phyloP scores from a whole-genome alignment of 2,113 vertebrate genomes.

The Solenodon paradoxus region DNA sequence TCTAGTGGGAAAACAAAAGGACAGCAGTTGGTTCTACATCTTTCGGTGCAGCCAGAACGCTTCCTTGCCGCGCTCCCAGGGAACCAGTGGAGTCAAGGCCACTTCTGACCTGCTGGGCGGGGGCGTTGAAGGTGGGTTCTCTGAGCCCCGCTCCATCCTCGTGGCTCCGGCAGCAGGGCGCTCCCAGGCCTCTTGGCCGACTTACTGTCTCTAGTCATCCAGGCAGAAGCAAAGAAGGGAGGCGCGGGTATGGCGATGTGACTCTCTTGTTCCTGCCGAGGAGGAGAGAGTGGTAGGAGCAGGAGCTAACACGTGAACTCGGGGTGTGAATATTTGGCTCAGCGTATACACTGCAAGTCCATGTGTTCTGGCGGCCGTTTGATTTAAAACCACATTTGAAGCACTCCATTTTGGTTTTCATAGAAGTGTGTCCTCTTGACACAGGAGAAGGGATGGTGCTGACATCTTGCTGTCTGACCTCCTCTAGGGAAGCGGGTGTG shows the following conservation, averaged over 20 bases:
- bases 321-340: not conserved
- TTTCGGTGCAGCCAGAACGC: not conserved
- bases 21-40: not conserved
- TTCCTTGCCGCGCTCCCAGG: not conserved
- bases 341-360: not conserved
- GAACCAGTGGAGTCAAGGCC: not conserved
- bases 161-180: not conserved
- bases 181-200: not conserved
- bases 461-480: not conserved
- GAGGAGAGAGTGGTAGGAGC: not conserved
- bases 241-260: no score
- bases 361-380: not conserved
- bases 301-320: not conserved
- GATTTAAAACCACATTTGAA: not conserved
- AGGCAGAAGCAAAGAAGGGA: not conserved
- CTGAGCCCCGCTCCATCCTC: not conserved
- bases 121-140: not conserved
- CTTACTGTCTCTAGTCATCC: not conserved
- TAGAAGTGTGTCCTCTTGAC: not conserved
- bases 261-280: not conserved
- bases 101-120: not conserved
- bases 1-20: not conserved
- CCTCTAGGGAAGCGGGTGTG: constrained; percentile 92
- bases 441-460: no score
- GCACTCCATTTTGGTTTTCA: not conserved